Percentiles rank a stretch among this genome's conserved stretches.
Evolutionary conservation across 2,113 vertebrate genomes (phyloP).

Genomic region (Pterophyllum scalare): DNA sequence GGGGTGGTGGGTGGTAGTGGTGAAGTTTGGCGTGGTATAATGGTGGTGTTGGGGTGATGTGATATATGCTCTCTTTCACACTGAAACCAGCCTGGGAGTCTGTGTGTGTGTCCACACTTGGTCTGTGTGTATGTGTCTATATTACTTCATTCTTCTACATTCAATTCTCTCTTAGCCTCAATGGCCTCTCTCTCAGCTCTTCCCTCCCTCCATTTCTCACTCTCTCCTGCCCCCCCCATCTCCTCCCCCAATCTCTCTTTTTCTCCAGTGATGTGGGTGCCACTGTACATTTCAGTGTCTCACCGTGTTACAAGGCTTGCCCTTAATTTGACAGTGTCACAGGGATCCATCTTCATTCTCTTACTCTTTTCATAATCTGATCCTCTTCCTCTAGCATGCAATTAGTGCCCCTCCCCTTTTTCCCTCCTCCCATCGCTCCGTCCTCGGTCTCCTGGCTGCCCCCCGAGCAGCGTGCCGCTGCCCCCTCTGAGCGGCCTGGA

Average conservation of each 20-base stretch:
- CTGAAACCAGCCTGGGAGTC: conserved; percentile 36
- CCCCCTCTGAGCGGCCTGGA: conserved; percentile 87
- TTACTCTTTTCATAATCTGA: conserved; percentile 99
- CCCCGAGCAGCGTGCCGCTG: conserved; percentile 61
- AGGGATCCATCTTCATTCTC: conserved; percentile 99
- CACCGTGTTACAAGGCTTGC: conserved; percentile 79
- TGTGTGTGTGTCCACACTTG: conserved; percentile 32
- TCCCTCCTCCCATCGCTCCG: conserved; percentile 39
- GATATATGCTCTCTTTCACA: conserved; percentile 73
- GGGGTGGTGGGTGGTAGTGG: conserved; percentile 53
- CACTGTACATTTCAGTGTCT: conserved; percentile 88
- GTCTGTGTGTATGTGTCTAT: conserved; percentile 42
- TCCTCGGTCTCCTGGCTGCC: conserved; percentile 61
- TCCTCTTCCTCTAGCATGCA: conserved; percentile 97
- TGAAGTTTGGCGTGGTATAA: conserved; percentile 19
- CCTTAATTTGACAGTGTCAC: conserved; percentile 99
- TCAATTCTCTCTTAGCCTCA: conserved; percentile 77
- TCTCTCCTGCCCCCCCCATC: conserved; percentile 30
- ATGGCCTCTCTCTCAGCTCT: conserved; percentile 61
- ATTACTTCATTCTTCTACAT: conserved; percentile 76
- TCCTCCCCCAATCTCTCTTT: conserved; percentile 40
- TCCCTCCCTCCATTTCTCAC: conserved; percentile 34
- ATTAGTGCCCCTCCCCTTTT: conserved; percentile 93
- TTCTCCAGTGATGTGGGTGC: conserved; percentile 73
- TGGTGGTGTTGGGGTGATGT: conserved; percentile 62